phyloP scores from a whole-genome alignment of 1,140 invertebrate species.

The Watersipora subatra region DNA sequence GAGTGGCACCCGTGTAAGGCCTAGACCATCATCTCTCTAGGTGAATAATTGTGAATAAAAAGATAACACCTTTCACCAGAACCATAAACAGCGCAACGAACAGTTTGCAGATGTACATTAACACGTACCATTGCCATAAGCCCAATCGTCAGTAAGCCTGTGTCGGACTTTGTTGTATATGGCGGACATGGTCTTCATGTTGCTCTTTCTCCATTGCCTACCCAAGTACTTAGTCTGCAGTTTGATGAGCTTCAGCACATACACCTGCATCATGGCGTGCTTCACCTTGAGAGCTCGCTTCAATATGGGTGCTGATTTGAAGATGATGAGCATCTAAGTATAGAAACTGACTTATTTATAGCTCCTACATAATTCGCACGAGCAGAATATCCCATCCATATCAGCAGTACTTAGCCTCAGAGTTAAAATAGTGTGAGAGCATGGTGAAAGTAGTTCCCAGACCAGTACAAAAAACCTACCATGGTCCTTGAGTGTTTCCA shows the following conservation, averaged over 20 bases:
- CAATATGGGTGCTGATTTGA: slow-evolving; percentile 95
- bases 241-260: slow-evolving; percentile 92
- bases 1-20: too few species aligned
- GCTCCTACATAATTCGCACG: neutral
- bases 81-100: neutral
- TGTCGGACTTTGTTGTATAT: slow-evolving; percentile 86
- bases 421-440: too few species aligned
- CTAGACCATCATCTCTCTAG: too few species aligned
- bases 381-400: too few species aligned
- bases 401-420: too few species aligned
- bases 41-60: too few species aligned
- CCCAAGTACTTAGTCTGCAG: slow-evolving; percentile 99
- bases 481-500: slow-evolving; percentile 99
- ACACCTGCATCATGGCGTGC: slow-evolving; percentile 95
- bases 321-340: slow-evolving; percentile 86
- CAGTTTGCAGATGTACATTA: neutral
- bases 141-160: slow-evolving; percentile 96
- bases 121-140: slow-evolving; percentile 77
- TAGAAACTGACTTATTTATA: neutral
- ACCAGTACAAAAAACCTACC: slow-evolving; percentile 50
- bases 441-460: neutral
- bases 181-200: slow-evolving; percentile 98
- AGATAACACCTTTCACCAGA: too few species aligned
- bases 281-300: slow-evolving; percentile 79
- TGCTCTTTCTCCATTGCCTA: slow-evolving; percentile 94